Evolutionary conservation across 2,888 invertebrate genomes (phyloP).

Genomic region (Argyresthia albistria): DNA sequence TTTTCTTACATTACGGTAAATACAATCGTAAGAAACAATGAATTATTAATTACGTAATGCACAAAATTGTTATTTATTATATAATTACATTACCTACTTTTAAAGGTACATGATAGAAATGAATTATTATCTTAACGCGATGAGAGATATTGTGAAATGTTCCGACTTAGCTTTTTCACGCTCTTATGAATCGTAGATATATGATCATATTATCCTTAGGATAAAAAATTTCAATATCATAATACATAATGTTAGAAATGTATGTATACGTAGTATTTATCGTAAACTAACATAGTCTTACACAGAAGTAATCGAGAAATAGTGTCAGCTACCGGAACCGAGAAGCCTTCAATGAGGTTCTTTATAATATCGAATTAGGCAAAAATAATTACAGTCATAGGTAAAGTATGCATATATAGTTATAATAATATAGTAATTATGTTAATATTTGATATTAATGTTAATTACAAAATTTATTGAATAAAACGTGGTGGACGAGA

Average conservation of each 20-base stretch:
- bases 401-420: slow-evolving; percentile 62
- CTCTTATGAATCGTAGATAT: slow-evolving; percentile 59
- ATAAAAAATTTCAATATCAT: slow-evolving; percentile 62
- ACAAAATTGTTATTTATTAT: slow-evolving; percentile 68
- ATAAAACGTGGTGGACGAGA: slow-evolving; percentile 70
- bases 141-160: slow-evolving; percentile 68
- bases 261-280: slow-evolving; percentile 35
- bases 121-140: slow-evolving; percentile 68
- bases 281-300: slow-evolving; percentile 67
- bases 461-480: slow-evolving; percentile 70
- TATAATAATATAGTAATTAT: slow-evolving; percentile 68
- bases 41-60: slow-evolving; percentile 70
- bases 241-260: slow-evolving; percentile 69
- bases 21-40: slow-evolving; percentile 70
- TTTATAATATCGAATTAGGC: slow-evolving; percentile 72
- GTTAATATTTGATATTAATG: slow-evolving; percentile 71
- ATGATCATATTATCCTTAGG: slow-evolving; percentile 69
- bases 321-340: slow-evolving; percentile 58
- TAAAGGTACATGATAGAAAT: slow-evolving; percentile 69
- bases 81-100: slow-evolving; percentile 66
- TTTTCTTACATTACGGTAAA: slow-evolving; percentile 65
- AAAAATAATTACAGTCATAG: slow-evolving; percentile 70
- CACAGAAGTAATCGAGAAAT: slow-evolving; percentile 65
- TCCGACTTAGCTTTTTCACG: slow-evolving; percentile 60
- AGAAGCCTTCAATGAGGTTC: slow-evolving; percentile 63